phyloP scores from a whole-genome alignment of 2,113 vertebrate genomes.

The Ornithorhynchus anatinus region DNA sequence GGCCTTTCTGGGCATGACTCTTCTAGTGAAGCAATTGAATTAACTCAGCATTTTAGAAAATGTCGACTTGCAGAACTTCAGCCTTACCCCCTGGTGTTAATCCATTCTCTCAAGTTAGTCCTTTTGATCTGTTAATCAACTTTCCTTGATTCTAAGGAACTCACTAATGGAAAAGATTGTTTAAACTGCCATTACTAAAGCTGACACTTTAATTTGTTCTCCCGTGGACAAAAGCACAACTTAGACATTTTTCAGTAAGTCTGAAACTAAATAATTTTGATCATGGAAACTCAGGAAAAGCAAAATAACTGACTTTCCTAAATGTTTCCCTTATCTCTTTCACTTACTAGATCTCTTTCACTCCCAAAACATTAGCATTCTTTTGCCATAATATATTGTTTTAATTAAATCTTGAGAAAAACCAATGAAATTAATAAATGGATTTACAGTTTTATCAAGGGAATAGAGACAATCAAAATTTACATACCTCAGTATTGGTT shows the following conservation, averaged over 20 bases:
- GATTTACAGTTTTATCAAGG: too few relatives aligned
- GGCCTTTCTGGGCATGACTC: too few relatives aligned
- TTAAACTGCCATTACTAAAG: background rate
- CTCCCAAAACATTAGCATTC: too few relatives aligned
- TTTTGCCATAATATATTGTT: too few relatives aligned
- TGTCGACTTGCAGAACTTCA: background rate
- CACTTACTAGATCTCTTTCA: too few relatives aligned
- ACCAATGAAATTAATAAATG: too few relatives aligned
- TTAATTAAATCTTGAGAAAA: too few relatives aligned
- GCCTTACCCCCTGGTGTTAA: background rate
- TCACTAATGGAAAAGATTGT: conserved; percentile 6
- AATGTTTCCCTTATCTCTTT: too few relatives aligned
- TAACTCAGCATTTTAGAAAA: background rate
- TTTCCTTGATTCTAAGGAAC: background rate
- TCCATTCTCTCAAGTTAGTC: background rate
- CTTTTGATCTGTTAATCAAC: conserved; percentile 3
- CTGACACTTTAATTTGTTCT: background rate
- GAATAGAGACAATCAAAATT: too few relatives aligned
- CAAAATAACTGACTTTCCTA: too few relatives aligned
- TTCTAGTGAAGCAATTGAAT: background rate
- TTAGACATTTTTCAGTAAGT: background rate
- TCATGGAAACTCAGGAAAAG: background rate
- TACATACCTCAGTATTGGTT: too few relatives aligned
- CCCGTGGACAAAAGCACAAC: background rate
- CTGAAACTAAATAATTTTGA: background rate